phyloP scores from a whole-genome alignment of 1,140 invertebrate genomes.

The Drosophila subpulchrella region DNA sequence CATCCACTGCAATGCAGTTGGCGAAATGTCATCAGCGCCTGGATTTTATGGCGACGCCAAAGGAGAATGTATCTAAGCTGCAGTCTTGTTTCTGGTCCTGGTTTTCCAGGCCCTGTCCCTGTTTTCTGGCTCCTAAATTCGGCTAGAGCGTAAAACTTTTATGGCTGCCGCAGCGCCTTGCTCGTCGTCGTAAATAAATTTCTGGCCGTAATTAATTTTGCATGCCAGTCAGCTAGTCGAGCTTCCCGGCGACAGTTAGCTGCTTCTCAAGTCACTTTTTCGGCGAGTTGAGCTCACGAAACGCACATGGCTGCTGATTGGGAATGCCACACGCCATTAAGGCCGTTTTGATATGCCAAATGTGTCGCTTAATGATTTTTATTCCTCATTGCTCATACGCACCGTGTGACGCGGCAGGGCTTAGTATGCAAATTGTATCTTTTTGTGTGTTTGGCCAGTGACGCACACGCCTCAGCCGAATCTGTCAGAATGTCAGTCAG shows the following conservation, averaged over 20 bases:
- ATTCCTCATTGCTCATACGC: conserved; percentile 66
- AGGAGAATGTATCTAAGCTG: conserved; percentile 74
- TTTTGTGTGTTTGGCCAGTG: neutral
- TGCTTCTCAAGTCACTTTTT: conserved; percentile 27
- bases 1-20: conserved; percentile 72
- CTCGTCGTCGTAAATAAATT: conserved; percentile 70
- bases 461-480: conserved; percentile 5
- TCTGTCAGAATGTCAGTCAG: conserved; percentile 14
- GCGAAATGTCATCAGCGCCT: conserved; percentile 68
- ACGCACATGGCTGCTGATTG: conserved; percentile 59
- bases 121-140: conserved; percentile 61
- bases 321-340: conserved; percentile 63
- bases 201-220: conserved; percentile 77
- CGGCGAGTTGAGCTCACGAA: conserved; percentile 42
- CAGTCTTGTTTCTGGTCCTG: conserved; percentile 23
- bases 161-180: conserved; percentile 65
- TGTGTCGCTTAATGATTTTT: conserved; percentile 79
- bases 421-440: conserved; percentile 70
- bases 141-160: conserved; percentile 78
- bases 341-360: conserved; percentile 74
- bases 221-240: conserved; percentile 65
- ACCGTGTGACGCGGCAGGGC: conserved; percentile 40
- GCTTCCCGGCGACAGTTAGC: conserved; percentile 26
- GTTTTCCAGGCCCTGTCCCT: conserved; percentile 7
- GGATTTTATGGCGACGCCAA: conserved; percentile 62